Base-by-base conservation (phyloP, 2,888 invertebrate species). In the Calliopum simillimum region DNA sequence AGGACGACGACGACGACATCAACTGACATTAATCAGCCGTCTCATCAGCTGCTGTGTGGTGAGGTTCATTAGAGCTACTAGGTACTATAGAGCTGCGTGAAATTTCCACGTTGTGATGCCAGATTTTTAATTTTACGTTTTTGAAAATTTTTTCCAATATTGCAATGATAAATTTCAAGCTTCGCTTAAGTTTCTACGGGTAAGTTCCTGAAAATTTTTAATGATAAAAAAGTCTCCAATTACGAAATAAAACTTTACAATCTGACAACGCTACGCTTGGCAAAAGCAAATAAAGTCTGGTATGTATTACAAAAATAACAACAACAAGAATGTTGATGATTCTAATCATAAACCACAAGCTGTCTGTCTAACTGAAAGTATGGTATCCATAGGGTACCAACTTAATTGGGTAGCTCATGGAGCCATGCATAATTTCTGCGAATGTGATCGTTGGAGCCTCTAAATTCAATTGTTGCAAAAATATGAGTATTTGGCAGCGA, bases 261-360 rank as follows among this genome's bases (percentile, higher is more conserved):
- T 33, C 33, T 8, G 33, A 33, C 33, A 33, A 8, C 33, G 8
- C 33, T 33, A 8, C 8, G 33, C 8, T 33, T 2, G 33, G 8
- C 33, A 33, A 8, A 8, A 8, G 8, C 8, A 8, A 33, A 33
- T 8, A 33, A 5, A 33, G 8, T 5, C 8, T 3, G 8, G 8
- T 33, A 33, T 33, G 33, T 33, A 33, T 33, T 5, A 33, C n/a
- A 21, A 25, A 21, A 12, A 25, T 43, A 11, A 43, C 59, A 16
- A n/a, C 16, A 8, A 16, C 11, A 3, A 43, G 8, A n/a, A n/a
- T 41, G 21, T 13, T 19, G 43, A 65, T 59, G 72, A 70, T 72
- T 72, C 59, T 72, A 70, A 70, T 70, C 72, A 68, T 72, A 68
- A 58, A 64, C 66, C 71, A 65, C 65, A 53, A 59, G 62, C 56